A percentile compares a stretch with the other conserved stretches of the same genome.
phyloP scores from a whole-genome alignment of 2,113 vertebrate genomes.

The Paracyprichromis sp. region DNA sequence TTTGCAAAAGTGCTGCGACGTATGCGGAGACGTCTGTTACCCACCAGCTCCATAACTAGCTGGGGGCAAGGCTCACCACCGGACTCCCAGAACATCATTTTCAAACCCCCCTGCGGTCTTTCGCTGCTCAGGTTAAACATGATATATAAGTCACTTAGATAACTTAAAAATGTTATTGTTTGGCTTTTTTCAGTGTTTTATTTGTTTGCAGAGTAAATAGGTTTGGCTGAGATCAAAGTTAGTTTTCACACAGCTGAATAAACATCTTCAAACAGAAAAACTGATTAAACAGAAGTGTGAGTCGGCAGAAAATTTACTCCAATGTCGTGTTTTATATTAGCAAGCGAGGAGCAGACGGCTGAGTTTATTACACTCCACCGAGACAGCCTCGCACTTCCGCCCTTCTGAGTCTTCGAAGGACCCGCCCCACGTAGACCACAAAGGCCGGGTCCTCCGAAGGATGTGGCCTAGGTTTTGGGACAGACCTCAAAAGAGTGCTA shows the following conservation, averaged over 20 bases:
- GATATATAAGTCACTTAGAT: not conserved
- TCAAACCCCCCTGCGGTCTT: not conserved
- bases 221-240: not conserved
- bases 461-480: not conserved
- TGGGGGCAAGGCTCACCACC: not conserved
- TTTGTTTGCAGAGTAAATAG: not conserved
- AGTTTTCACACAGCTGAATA: not conserved
- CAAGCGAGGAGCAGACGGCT: not conserved
- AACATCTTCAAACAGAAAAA: not conserved
- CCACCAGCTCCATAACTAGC: not conserved
- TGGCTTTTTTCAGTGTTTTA: not conserved
- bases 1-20: accelerated
- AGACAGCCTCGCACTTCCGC: not conserved
- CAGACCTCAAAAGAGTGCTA: not conserved
- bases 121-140: not conserved
- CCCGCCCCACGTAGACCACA: not conserved
- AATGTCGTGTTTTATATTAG: not conserved
- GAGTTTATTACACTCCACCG: not conserved
- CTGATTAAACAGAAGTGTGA: not conserved
- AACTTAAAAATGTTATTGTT: not conserved
- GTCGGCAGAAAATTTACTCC: not conserved
- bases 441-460: not conserved
- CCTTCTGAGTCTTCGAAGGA: not conserved
- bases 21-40: accelerated
- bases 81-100: not conserved